Evolutionary conservation across 2,888 invertebrate species (phyloP).

Genomic region (Phasia obesa): DNA sequence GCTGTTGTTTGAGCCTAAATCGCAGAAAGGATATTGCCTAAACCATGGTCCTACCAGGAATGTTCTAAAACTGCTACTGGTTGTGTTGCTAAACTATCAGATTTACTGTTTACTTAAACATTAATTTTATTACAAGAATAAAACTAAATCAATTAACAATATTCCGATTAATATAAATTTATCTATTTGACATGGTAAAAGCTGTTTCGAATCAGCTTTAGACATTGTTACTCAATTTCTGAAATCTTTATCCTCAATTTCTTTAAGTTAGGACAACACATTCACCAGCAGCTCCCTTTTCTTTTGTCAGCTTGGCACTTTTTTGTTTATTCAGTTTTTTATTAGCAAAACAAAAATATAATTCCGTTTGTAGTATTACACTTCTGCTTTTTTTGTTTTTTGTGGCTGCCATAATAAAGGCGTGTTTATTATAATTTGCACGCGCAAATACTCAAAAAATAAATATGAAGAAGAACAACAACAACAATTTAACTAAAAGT

Average conservation of each 20-base stretch:
- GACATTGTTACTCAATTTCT: not conserved
- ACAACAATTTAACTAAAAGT: conserved; percentile 43
- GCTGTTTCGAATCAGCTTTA: no score
- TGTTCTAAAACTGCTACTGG: no score
- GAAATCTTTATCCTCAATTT: not conserved
- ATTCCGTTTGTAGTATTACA: conserved; percentile 46
- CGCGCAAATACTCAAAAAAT: conserved; percentile 64
- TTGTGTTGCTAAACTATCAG: no score
- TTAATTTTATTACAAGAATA: no score
- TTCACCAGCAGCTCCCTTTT: not conserved
- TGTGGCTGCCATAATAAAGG: conserved; percentile 67
- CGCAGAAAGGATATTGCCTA: no score
- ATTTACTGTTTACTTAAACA: no score
- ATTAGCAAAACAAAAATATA: conserved; percentile 26
- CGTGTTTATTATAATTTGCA: conserved; percentile 70
- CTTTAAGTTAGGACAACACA: conserved; percentile 13
- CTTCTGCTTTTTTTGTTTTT: conserved; percentile 44
- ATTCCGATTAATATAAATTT: no score
- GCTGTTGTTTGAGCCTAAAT: no score
- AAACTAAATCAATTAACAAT: no score
- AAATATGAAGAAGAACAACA: conserved; percentile 15
- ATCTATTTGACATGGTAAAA: no score
- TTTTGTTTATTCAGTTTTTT: conserved; percentile 61
- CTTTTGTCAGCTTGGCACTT: conserved; percentile 58
- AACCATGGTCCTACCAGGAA: no score